phyloP scores from a whole-genome alignment of 2,797 vertebrate species.

The Passerculus sandwichensis region DNA sequence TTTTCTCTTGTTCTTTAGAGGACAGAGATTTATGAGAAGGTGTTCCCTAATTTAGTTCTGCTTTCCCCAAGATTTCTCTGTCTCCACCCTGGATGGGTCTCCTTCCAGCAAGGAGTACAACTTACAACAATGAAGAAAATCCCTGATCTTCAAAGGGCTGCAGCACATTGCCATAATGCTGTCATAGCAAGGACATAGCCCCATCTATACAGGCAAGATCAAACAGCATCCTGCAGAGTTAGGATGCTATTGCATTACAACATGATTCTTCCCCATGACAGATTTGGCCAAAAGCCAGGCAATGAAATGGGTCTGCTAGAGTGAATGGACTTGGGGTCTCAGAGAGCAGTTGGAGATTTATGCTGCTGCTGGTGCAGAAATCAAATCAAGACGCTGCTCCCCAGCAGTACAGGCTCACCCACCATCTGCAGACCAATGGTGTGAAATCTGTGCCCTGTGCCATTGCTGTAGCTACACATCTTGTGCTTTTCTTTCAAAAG shows the following conservation, averaged over 20 bases:
- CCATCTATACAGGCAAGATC: constrained; percentile 47
- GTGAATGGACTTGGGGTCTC: constrained; percentile 5
- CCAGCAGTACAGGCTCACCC: neutral
- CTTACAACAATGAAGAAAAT: constrained; percentile 14
- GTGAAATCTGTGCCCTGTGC: neutral
- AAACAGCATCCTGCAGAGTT: constrained; percentile 52
- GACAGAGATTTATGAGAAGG: neutral
- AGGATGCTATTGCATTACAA: constrained; percentile 57
- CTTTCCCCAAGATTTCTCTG: neutral
- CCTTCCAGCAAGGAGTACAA: neutral
- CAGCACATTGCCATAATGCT: constrained; percentile 1
- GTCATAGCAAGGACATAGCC: constrained; percentile 1
- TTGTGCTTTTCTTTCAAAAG: neutral
- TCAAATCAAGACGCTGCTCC: neutral
- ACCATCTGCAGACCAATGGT: neutral
- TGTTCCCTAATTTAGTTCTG: neutral
- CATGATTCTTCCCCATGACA: constrained; percentile 39
- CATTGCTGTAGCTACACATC: neutral
- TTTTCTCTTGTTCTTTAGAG: neutral
- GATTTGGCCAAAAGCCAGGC: constrained; percentile 49
- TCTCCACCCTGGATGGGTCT: neutral
- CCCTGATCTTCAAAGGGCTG: constrained; percentile 16
- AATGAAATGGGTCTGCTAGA: constrained; percentile 13
- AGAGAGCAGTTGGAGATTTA: constrained; percentile 47
- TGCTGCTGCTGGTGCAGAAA: constrained; percentile 29